Evolutionary conservation across 2,797 vertebrate species (phyloP).

Genomic region (Poecile montanus): DNA sequence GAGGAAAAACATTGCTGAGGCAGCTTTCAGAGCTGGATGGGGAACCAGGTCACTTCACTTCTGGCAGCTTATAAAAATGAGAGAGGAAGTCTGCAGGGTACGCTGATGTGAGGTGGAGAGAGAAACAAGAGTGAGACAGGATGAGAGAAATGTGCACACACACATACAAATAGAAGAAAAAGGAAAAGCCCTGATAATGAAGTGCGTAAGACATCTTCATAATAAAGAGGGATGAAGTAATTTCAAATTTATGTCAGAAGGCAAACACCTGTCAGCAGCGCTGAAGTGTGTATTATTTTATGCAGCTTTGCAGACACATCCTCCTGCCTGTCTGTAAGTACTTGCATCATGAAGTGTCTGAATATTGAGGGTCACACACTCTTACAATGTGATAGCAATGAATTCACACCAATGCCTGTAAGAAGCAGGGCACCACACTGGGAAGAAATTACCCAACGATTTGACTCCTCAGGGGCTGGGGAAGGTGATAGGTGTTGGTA

Average conservation of each 20-base stretch:
- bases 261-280: neutral
- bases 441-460: neutral
- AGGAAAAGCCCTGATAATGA: neutral
- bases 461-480: neutral
- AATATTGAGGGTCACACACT: neutral
- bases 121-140: neutral
- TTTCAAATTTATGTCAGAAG: constrained; percentile 9
- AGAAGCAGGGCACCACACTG: neutral
- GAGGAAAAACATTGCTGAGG: constrained; percentile 57
- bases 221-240: neutral
- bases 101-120: neutral
- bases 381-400: neutral
- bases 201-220: neutral
- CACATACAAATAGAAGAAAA: neutral
- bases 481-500: neutral
- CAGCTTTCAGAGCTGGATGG: constrained; percentile 15
- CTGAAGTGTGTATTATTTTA: neutral
- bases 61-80: constrained; percentile 52
- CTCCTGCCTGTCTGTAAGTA: neutral
- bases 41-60: constrained; percentile 51
- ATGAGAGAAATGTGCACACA: neutral
- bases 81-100: constrained; percentile 44
- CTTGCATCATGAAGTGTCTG: neutral
- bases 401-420: neutral
- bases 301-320: neutral